Base-by-base conservation (phyloP, 1,140 invertebrate genomes). In the Paracyclopina nana region DNA sequence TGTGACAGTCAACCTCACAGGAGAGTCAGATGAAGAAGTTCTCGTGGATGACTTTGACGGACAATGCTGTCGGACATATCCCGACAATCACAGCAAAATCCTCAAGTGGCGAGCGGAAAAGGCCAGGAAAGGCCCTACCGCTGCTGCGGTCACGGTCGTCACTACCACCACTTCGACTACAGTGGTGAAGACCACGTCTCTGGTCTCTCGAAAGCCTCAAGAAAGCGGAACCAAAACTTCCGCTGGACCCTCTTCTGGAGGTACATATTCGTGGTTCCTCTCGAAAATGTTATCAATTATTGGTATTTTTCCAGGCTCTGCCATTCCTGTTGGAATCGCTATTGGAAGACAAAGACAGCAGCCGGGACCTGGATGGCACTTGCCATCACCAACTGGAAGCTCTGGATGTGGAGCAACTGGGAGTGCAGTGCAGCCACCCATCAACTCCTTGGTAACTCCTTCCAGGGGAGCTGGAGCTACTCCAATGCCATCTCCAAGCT, bases 1-100 rank as follows among this genome's bases (percentile, higher is more conserved):
- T n/a, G n/a, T n/a, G n/a, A n/a, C n/a, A n/a, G n/a, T n/a, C n/a
- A n/a, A n/a, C n/a, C n/a, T n/a, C n/a, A n/a, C n/a, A n/a, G n/a
- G 20, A 38, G 34, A 38, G 2, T 20, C 42, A 12, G 43, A 45
- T 11, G 48, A 50, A 22, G 48, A 50, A 24, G 24, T 52, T 11
- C 38, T 52, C 1, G 50, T 52, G 34, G 50, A 52, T 45, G 50
- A 52, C 30, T 52, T 52, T 52, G 50, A 52, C 30, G 50, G 50
- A 26, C 38, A 50, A 29, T 52, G 50, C 24, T 52, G 50, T 43
- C 38, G 50, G 6, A 52, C 50, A 12, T 52, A 52, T 43, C 50
- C 50, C 2, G 27, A 42, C 30, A 52, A 52, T 42, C 50, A 52
- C 27, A 46, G 31, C n/a, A 14, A 27, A 16, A 52, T 52, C 25